A percentile compares a stretch with the other conserved stretches of the same genome.
Conservation (phyloP, 2,888 invertebrate species). For the Junonia oenone region DNA sequence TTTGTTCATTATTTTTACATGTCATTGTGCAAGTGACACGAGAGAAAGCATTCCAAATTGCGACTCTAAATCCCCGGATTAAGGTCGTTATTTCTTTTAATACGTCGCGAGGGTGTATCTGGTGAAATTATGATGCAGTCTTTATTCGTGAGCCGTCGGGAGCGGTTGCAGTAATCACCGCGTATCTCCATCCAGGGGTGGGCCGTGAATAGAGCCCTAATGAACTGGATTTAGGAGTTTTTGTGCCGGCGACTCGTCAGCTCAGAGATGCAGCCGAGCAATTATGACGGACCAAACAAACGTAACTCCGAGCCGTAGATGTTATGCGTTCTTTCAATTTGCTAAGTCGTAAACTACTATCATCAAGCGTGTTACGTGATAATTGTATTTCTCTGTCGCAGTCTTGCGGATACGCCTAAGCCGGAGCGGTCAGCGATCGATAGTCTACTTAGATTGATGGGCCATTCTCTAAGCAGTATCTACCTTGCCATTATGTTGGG, state of each 20-base stretch:
- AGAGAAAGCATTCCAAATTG: conserved; percentile 44
- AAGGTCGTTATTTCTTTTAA: conserved; percentile 54
- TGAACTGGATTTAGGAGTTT: conserved; percentile 81
- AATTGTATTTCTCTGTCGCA: conserved; percentile 46
- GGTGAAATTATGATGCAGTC: conserved; percentile 80
- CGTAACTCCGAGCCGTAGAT: conserved; percentile 43
- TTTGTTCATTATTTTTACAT: conserved; percentile 80
- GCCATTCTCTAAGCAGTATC: conserved; percentile 56
- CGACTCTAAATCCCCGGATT: conserved; percentile 50
- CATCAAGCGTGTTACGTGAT: conserved; percentile 30
- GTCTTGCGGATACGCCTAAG: conserved; percentile 33
- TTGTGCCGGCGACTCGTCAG: conserved; percentile 75
- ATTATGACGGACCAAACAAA: conserved; percentile 76
- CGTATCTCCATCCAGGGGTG: conserved; percentile 79
- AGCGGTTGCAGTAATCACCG: conserved; percentile 80
- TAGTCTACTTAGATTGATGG: conserved; percentile 58
- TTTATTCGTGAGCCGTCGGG: conserved; percentile 80
- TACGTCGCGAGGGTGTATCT: conserved; percentile 63
- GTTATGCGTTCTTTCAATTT: conserved; percentile 50
- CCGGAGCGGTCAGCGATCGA: conserved; percentile 54
- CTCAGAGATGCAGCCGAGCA: conserved; percentile 72
- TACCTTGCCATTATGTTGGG: conserved; percentile 52
- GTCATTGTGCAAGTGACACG: conserved; percentile 77
- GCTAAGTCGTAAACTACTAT: conserved; percentile 45
- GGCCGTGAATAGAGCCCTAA: conserved; percentile 77